Conservation (phyloP, 2,888 invertebrate genomes). For the Podotricha telesiphe region DNA sequence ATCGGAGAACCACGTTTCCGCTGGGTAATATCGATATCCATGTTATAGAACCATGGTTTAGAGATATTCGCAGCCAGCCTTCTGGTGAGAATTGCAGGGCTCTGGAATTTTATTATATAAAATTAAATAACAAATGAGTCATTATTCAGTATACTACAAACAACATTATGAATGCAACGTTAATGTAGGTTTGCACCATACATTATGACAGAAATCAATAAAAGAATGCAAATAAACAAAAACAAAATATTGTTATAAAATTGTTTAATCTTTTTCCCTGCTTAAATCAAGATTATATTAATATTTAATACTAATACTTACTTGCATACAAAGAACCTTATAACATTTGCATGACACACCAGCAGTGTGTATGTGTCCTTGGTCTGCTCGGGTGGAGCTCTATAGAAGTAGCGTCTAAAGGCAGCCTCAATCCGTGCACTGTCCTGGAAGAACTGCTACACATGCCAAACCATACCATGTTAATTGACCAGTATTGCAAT, state of each 20-base stretch:
- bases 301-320: conserved; percentile 60
- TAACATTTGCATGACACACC: conserved; percentile 99
- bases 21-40: conserved; percentile 93
- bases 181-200: no score
- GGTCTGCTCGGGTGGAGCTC: conserved; percentile 91
- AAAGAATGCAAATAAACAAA: no score
- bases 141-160: no score
- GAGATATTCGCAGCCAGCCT: conserved; percentile 96
- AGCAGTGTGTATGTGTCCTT: conserved; percentile 94
- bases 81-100: conserved; percentile 98
- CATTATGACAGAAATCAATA: no score
- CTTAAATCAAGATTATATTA: no score
- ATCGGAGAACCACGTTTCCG: conserved; percentile 92
- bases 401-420: conserved; percentile 95
- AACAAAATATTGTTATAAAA: no score
- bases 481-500: conserved; percentile 56
- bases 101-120: conserved; percentile 78
- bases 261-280: no score
- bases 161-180: no score
- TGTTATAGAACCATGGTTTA: conserved; percentile 97
- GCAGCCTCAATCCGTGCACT: conserved; percentile 98
- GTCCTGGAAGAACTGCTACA: conserved; percentile 95
- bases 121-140: background rate
- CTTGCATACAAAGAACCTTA: conserved; percentile 96
- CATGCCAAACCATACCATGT: conserved; percentile 59